Evolutionary conservation across 2,113 vertebrate genomes (phyloP).

Genomic region (Salvator merianae): DNA sequence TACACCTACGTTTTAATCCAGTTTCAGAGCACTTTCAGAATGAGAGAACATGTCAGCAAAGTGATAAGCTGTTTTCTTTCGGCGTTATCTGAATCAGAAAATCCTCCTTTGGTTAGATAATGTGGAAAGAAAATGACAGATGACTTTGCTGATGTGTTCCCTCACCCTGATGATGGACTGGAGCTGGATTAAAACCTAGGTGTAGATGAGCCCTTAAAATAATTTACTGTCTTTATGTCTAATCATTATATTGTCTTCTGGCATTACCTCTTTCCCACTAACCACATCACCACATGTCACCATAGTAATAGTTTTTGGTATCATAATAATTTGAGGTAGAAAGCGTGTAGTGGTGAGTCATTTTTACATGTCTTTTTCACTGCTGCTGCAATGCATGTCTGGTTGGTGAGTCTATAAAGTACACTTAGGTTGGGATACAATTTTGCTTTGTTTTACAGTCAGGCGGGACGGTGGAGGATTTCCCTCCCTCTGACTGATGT

Average conservation of each 20-base stretch:
- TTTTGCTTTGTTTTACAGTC: background rate
- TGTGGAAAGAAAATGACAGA: too few species aligned
- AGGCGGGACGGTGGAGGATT: accelerated
- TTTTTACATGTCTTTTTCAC: background rate
- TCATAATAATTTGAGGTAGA: background rate
- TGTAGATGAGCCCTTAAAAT: slow-evolving; percentile 26
- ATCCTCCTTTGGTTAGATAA: too few species aligned
- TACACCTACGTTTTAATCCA: too few species aligned
- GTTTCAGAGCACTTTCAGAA: too few species aligned
- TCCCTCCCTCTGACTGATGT: slow-evolving; percentile 5
- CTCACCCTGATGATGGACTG: too few species aligned
- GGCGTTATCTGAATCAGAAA: too few species aligned
- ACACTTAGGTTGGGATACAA: background rate
- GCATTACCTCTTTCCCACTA: background rate
- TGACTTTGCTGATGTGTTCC: too few species aligned
- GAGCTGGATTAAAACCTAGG: background rate
- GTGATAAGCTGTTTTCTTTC: too few species aligned
- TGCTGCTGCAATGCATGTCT: background rate
- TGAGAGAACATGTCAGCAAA: too few species aligned
- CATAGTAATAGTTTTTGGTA: background rate
- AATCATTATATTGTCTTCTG: background rate
- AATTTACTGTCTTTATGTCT: background rate
- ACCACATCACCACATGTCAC: background rate
- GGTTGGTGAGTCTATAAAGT: background rate
- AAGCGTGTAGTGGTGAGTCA: background rate